Evolutionary conservation across 2,888 invertebrate genomes (phyloP), one percentile per base, ranked within the genome.

Genomic region (Drosophila barbarae): DNA sequence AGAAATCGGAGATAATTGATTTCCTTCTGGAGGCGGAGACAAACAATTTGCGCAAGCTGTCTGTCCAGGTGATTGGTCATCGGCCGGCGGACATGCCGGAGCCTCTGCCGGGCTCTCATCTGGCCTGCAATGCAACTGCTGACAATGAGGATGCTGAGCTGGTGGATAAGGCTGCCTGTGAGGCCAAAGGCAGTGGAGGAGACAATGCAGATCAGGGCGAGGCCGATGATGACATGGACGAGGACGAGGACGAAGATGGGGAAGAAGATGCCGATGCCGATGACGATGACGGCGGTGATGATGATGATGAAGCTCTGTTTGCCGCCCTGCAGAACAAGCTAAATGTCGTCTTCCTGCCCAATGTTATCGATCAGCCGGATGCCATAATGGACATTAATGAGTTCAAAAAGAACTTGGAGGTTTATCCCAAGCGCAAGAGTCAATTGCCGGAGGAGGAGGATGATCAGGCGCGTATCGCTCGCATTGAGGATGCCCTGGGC

Each of bases 61-160:
- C 89, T 2, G 72, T 90, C 5, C 90, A 90, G 73, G 85, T 90
- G 4, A 87, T 88, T 55, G 87, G 84, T 0, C 76, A 86, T 64
- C 53, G 69, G 1, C 58, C 76, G 1, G 30, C 47, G 0, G 55
- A 57, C 10, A 54, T 66, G 57, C 41, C 61, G 2, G 61, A 61
- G 30, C 56, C 71, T 0, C 1, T 51, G 54, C 41, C 44, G 1
- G 41, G 61, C 32, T 28, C 36, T 7, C 30, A 55, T 13, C 1
- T 35, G 9, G 39, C 18, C 28, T 49, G 28, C 10, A 18, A 23
- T 18, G 56, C 23, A 6, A 1, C 23, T 10, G 6, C 46, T 2
- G 41, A 41, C 2, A 35, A 41, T 5, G 55, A 49, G 2, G 39
- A 38, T 4, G 18, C 1, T 2, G 38, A 18, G 2, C 2, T 4